Percentiles rank a stretch among this genome's conserved stretches.
These are phyloP conservation scores for Drosophila monieri DNA, from an alignment of 2,888 invertebrate genomes.

Conservation along the genomic window DNA sequence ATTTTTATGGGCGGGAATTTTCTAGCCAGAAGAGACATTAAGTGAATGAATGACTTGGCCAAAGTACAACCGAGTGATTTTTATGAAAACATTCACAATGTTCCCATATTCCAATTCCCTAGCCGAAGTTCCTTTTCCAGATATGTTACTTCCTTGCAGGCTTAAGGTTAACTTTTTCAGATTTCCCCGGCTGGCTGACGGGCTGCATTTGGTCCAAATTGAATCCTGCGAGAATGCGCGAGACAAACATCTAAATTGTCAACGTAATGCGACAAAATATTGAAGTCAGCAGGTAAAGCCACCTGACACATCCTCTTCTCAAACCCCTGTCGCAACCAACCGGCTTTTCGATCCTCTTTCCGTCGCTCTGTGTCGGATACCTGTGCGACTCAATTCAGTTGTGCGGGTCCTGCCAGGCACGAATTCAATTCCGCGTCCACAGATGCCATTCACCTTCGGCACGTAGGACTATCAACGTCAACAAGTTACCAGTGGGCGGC, in stretches of 20 bases:
- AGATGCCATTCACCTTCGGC: slow-evolving; percentile 80
- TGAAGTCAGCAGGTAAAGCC: slow-evolving; percentile 71
- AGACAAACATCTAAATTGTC: slow-evolving; percentile 80
- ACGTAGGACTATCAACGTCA: slow-evolving; percentile 79
- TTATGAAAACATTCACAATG: slow-evolving; percentile 37
- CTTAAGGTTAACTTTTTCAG: slow-evolving; percentile 50
- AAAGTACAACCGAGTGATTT: slow-evolving; percentile 48
- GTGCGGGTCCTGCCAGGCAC: slow-evolving; percentile 60
- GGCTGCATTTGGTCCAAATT: slow-evolving; percentile 63
- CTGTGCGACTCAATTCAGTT: slow-evolving; percentile 66
- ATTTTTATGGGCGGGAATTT: slow-evolving; percentile 10
- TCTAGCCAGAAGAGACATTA: slow-evolving; percentile 45
- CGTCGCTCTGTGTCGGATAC: slow-evolving; percentile 21
- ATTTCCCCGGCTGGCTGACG: slow-evolving; percentile 53
- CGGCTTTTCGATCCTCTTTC: not conserved
- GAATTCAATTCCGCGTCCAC: slow-evolving; percentile 80
- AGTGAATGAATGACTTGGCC: slow-evolving; percentile 56
- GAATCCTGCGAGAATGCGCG: slow-evolving; percentile 71
- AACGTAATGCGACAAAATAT: slow-evolving; percentile 79
- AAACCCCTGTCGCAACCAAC: not conserved
- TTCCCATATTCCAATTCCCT: slow-evolving; percentile 1
- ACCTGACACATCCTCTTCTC: slow-evolving; percentile 42
- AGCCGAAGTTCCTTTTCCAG: not conserved
- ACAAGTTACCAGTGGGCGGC: slow-evolving; percentile 62
- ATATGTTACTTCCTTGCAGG: slow-evolving; percentile 23